These are phyloP conservation scores for Ormyrus rosae DNA, from an alignment of 2,888 invertebrate genomes.

Conservation along the genomic window DNA sequence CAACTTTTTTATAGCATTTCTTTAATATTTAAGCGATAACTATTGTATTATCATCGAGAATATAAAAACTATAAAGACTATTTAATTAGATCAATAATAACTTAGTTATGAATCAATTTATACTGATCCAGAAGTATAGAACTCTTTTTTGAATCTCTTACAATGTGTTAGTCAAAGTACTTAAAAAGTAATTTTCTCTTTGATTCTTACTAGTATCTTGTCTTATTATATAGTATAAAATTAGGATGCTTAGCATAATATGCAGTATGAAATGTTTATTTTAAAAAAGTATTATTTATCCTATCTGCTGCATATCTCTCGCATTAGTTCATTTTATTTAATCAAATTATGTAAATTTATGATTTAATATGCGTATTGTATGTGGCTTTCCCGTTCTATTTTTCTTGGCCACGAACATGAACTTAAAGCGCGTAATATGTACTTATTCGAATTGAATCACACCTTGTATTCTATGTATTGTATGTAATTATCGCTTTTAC, in stretches of 20 bases:
- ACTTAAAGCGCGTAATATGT: conserved; percentile 38
- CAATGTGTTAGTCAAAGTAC: neutral
- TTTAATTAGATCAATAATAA: neutral
- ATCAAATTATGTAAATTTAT: conserved; percentile 9
- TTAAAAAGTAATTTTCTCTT: neutral
- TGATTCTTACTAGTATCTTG: neutral
- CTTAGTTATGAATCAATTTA: too few species aligned
- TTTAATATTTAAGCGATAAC: conserved; percentile 10
- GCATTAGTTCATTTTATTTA: conserved; percentile 11
- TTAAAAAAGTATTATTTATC: conserved; percentile 10
- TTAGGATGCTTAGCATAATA: neutral
- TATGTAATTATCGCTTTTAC: conserved; percentile 35
- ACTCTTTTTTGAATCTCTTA: conserved; percentile 21
- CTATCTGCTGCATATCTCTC: conserved; percentile 34
- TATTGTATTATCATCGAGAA: neutral
- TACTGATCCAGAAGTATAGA: neutral
- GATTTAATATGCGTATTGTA: conserved; percentile 16
- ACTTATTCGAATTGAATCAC: conserved; percentile 43
- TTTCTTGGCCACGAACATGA: neutral
- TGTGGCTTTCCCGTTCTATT: conserved; percentile 38
- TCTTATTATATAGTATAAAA: conserved; percentile 9
- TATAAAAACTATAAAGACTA: conserved; percentile 4
- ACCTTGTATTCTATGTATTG: conserved; percentile 16
- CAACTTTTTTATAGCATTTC: conserved; percentile 22
- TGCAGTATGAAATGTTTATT: neutral